These are phyloP conservation scores for Drosophila aff. DNA, from an alignment of 1,140 invertebrate species.

Conservation along the genomic window DNA sequence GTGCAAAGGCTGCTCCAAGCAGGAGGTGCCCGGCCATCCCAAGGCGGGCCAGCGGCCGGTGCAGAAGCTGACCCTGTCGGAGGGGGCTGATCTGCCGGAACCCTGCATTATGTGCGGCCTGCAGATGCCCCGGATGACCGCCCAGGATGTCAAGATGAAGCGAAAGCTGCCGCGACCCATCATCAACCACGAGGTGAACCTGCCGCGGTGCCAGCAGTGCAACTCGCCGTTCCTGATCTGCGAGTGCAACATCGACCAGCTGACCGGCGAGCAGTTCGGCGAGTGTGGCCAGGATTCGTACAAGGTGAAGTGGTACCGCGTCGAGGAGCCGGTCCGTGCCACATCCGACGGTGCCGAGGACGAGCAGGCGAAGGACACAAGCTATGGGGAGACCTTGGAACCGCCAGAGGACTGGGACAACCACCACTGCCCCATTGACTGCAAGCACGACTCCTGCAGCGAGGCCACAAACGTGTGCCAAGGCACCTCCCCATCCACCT, in stretches of 20 bases:
- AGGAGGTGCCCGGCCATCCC: slow-evolving; percentile 41
- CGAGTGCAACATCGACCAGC: slow-evolving; percentile 70
- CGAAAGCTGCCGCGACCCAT: slow-evolving; percentile 57
- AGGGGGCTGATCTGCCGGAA: slow-evolving; percentile 46
- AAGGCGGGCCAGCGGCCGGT: slow-evolving; percentile 30
- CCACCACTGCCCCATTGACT: slow-evolving; percentile 72
- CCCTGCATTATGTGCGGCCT: slow-evolving; percentile 64
- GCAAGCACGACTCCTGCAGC: slow-evolving; percentile 46
- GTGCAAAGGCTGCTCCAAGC: slow-evolving; percentile 49
- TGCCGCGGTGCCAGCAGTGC: slow-evolving; percentile 61
- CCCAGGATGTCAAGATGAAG: slow-evolving; percentile 5
- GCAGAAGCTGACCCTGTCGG: slow-evolving; percentile 38
- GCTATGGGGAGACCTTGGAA: slow-evolving; percentile 40
- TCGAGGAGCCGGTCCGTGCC: slow-evolving; percentile 24
- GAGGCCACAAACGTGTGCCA: slow-evolving; percentile 53
- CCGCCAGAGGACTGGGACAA: slow-evolving; percentile 58
- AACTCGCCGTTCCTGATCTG: slow-evolving; percentile 69
- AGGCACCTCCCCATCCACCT: slow-evolving; percentile 8
- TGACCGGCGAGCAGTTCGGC: slow-evolving; percentile 64
- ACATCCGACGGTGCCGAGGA: background rate
- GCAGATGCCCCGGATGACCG: slow-evolving; percentile 46
- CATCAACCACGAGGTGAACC: slow-evolving; percentile 57
- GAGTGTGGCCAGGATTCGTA: slow-evolving; percentile 76
- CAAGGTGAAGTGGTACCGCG: slow-evolving; percentile 72
- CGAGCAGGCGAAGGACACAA: background rate